A percentile compares a stretch with the other conserved stretches of the same genome.
These are phyloP conservation scores for Atta colombica DNA, from an alignment of 1,140 invertebrate genomes.

Conservation along the genomic window DNA sequence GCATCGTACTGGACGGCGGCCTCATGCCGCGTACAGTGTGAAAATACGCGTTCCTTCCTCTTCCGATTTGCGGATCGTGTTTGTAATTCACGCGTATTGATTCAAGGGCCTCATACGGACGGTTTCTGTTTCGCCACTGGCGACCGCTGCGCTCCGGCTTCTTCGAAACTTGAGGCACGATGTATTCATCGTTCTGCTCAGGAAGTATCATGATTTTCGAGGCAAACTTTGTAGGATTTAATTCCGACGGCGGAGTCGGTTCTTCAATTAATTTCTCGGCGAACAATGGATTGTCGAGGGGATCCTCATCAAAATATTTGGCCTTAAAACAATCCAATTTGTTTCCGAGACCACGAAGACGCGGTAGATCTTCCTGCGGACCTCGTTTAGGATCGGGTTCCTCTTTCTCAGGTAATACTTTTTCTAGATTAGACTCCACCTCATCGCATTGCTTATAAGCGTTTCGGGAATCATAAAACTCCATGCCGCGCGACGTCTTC, in stretches of 20 bases:
- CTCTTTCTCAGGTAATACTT: constrained; percentile 82
- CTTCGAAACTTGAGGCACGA: constrained; percentile 72
- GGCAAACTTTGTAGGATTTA: constrained; percentile 76
- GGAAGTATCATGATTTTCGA: constrained; percentile 76
- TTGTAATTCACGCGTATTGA: constrained; percentile 37
- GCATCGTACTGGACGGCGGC: neutral
- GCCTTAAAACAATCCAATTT: constrained; percentile 91
- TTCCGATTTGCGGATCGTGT: constrained; percentile 10
- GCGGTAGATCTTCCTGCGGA: constrained; percentile 79
- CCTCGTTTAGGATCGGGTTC: constrained; percentile 79
- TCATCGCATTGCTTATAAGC: constrained; percentile 84
- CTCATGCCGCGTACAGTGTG: neutral
- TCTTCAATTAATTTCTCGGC: constrained; percentile 85
- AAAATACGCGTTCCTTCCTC: constrained; percentile 19
- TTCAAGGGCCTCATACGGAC: neutral
- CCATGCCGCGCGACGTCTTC: constrained; percentile 86
- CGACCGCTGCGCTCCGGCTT: constrained; percentile 73
- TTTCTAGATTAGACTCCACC: constrained; percentile 79
- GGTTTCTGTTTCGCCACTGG: neutral
- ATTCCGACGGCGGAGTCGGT: constrained; percentile 74
- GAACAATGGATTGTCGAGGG: constrained; percentile 92
- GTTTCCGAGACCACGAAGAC: constrained; percentile 88
- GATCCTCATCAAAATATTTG: constrained; percentile 91
- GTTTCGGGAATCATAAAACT: constrained; percentile 87
- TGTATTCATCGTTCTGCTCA: constrained; percentile 73